Evolutionary conservation across 2,113 vertebrate species (phyloP).

Genomic region (Neodontobutis hainanensis): DNA sequence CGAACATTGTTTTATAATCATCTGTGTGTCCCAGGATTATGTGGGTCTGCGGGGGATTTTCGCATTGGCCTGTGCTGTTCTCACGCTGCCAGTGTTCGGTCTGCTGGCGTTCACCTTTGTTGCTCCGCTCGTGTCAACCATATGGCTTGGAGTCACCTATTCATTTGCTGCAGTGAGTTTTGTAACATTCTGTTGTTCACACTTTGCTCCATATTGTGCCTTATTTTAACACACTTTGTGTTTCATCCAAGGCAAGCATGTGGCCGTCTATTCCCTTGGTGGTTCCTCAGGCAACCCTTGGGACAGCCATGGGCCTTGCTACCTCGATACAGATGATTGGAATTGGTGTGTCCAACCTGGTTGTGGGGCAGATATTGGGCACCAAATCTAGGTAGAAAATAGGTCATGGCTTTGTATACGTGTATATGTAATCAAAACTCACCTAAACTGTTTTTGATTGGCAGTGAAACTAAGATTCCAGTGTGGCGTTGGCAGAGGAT

Average conservation of each 20-base stretch:
- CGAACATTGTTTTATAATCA: background rate
- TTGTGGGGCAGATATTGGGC: constrained; percentile 83
- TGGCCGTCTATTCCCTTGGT: constrained; percentile 86
- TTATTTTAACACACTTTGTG: background rate
- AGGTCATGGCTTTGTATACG: background rate
- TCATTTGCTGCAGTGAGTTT: constrained; percentile 83
- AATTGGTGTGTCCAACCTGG: constrained; percentile 81
- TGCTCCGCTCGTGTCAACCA: constrained; percentile 78
- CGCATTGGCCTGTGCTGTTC: constrained; percentile 67
- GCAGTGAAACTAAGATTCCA: constrained; percentile 81
- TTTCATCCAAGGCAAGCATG: constrained; percentile 79
- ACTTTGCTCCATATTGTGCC: background rate
- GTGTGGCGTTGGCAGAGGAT: constrained; percentile 83
- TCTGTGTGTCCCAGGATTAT: constrained; percentile 69
- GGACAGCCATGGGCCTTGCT: constrained; percentile 83
- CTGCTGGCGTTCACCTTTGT: constrained; percentile 83
- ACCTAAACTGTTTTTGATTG: background rate
- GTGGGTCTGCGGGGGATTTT: constrained; percentile 80
- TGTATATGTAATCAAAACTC: background rate
- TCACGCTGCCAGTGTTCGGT: constrained; percentile 82
- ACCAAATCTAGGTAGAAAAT: constrained; percentile 75
- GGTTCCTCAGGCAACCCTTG: constrained; percentile 81
- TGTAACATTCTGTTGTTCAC: background rate
- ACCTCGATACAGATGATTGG: constrained; percentile 84
- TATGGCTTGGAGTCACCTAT: constrained; percentile 83